Base-by-base conservation (phyloP, 2,113 vertebrate species). In the Pelecanoides urinatrix region DNA sequence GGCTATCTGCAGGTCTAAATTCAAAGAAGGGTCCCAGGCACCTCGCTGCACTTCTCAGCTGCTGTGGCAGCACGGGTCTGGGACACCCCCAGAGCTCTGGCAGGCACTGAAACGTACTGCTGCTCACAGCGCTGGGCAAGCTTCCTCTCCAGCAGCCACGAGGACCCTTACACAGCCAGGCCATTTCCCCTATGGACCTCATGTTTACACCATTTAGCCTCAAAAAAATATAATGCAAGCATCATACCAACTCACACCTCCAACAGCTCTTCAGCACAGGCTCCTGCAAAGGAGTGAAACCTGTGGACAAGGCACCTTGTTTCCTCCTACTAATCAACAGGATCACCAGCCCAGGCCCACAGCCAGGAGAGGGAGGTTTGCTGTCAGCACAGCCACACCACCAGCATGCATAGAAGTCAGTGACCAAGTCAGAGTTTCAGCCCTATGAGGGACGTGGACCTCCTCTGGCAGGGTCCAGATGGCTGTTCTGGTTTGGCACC, bases 221-320 rank as follows among this genome's bases (percentile, higher is more conserved):
- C 32, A 62, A 53, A 42, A 50, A 38, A 68, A n/a, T n/a, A 9
- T 1, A 58, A 14, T 3, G 4, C 0, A 0, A 73, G 42, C 80
- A 71, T 8, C n/a, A 13, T 7, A 78, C 25, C 34, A 21, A 50
- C 68, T 44, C 45, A 77, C 38, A 87, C 42, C 44, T 81, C 70
- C 34, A 12, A 40, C 30, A 71, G 61, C 29, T 81, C n/a, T 11
- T 67, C 55, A 74, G 30, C 29, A 66, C 25, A 44, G 47, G 7
- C 44, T 78, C 20, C 65, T 34, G 55, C 45, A 74, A 61, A 79
- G 58, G n/a, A 82, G 47, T 27, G 18, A 81, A 89, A 26, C 30
- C 25, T 36, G 36, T 6, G 4, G 21, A 87, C 44, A 74, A 67
- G 59, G 40, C 56, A 61, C 40, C 47, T 67, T 10, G 9, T 59